phyloP scores from a whole-genome alignment of 2,888 invertebrate genomes.

The Cosmopolites sordidus region DNA sequence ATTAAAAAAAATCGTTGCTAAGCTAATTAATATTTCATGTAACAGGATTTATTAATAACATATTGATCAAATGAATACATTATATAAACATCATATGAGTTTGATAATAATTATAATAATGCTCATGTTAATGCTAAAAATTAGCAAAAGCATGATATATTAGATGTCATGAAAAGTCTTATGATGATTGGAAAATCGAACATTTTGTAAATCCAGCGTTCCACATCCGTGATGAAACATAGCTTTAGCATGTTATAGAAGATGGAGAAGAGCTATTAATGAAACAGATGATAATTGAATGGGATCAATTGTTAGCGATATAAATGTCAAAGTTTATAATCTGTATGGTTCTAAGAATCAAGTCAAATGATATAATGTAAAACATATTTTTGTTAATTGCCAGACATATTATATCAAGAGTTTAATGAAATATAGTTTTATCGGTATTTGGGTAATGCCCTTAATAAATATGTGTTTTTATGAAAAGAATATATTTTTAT shows the following conservation, averaged over 20 bases:
- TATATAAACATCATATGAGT: too few relatives aligned
- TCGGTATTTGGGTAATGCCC: slow-evolving; percentile 17
- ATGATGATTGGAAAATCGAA: slow-evolving; percentile 42
- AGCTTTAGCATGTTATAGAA: slow-evolving; percentile 41
- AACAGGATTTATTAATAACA: too few relatives aligned
- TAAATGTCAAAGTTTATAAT: background rate
- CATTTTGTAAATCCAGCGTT: slow-evolving; percentile 41
- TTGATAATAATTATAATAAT: too few relatives aligned
- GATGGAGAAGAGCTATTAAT: too few relatives aligned
- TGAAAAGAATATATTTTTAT: slow-evolving; percentile 6
- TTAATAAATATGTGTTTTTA: slow-evolving; percentile 18
- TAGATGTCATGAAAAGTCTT: slow-evolving; percentile 44
- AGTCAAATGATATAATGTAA: slow-evolving; percentile 6
- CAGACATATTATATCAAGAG: slow-evolving; percentile 13
- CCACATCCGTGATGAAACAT: slow-evolving; percentile 38
- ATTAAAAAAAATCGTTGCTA: too few relatives aligned
- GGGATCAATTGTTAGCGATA: background rate
- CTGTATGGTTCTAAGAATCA: slow-evolving; percentile 22
- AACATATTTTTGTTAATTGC: slow-evolving; percentile 19
- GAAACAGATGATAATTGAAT: slow-evolving; percentile 1
- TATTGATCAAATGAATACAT: too few relatives aligned
- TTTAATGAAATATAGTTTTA: slow-evolving; percentile 5
- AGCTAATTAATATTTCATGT: too few relatives aligned
- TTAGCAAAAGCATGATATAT: slow-evolving; percentile 45
- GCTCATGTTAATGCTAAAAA: slow-evolving; percentile 31